Conservation (phyloP, 2,113 vertebrate genomes). For the Psephotus haematonotus region DNA sequence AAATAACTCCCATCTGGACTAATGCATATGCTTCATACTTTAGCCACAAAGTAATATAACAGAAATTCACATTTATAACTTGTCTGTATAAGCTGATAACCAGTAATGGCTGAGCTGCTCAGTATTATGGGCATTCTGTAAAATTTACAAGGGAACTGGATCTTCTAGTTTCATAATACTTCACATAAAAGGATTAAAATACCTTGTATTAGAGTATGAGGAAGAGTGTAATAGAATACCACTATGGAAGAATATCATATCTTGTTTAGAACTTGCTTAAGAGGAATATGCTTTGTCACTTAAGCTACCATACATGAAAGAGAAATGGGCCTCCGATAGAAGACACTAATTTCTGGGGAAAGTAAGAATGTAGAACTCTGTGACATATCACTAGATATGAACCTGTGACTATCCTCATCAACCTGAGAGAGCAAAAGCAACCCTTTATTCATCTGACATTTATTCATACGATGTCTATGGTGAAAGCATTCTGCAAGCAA, state of each 20-base stretch:
- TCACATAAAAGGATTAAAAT: not conserved
- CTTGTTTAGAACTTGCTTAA: not conserved
- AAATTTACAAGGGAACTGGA: not conserved
- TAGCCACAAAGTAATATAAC: not conserved
- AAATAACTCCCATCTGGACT: not conserved
- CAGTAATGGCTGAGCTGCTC: not conserved
- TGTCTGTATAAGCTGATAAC: not conserved
- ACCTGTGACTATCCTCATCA: not conserved
- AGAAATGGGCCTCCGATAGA: rapidly evolving
- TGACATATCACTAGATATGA: not conserved
- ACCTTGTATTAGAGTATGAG: not conserved
- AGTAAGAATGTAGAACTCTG: not conserved
- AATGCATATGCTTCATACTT: not conserved
- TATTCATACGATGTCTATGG: not conserved
- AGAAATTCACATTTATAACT: not conserved
- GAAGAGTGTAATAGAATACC: not conserved
- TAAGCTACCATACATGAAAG: not conserved
- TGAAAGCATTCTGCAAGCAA: not conserved
- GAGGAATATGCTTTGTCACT: not conserved
- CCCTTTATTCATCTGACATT: not conserved
- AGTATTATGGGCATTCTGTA: not conserved
- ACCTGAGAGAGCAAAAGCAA: not conserved
- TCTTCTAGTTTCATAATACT: not conserved
- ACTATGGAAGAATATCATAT: rapidly evolving
- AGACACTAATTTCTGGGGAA: not conserved